Conservation (phyloP, 2,888 invertebrate genomes). For the Ormyrus thymus region DNA sequence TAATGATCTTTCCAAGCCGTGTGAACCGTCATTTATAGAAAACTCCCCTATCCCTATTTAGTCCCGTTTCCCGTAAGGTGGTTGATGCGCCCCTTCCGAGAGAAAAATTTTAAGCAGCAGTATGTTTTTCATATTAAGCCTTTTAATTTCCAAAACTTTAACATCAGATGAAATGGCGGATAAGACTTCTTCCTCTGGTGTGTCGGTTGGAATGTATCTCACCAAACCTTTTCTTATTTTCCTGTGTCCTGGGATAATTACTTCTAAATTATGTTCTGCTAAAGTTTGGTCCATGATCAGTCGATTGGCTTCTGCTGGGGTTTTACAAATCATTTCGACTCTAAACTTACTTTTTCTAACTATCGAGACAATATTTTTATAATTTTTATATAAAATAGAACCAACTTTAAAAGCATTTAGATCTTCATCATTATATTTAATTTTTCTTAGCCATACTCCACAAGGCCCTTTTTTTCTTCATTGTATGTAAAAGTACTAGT, state of each 20-base stretch:
- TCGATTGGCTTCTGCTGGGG: too few species aligned
- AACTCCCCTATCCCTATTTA: too few species aligned
- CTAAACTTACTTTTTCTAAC: slow-evolving; percentile 6
- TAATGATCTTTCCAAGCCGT: too few species aligned
- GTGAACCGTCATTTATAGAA: too few species aligned
- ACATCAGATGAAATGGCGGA: background rate
- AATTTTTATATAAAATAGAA: slow-evolving; percentile 6
- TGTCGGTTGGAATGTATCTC: slow-evolving; percentile 6
- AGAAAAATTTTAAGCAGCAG: too few species aligned
- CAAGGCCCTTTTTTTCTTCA: slow-evolving; percentile 11
- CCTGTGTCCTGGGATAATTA: slow-evolving; percentile 12
- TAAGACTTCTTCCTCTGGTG: slow-evolving; percentile 1
- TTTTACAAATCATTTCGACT: slow-evolving; percentile 5
- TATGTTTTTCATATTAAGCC: slow-evolving; percentile 9
- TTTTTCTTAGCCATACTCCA: slow-evolving; percentile 19
- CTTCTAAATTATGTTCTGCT: background rate
- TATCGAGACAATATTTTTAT: slow-evolving; percentile 3
- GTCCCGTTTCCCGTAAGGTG: too few species aligned
- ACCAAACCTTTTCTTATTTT: slow-evolving; percentile 15
- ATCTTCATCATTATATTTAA: background rate
- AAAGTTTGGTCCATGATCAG: background rate
- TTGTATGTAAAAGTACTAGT: background rate
- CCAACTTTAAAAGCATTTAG: slow-evolving; percentile 13
- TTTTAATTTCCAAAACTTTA: background rate
- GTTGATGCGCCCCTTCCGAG: too few species aligned